Base-by-base conservation (phyloP, 2,888 invertebrate genomes). In the Acleris cristana region DNA sequence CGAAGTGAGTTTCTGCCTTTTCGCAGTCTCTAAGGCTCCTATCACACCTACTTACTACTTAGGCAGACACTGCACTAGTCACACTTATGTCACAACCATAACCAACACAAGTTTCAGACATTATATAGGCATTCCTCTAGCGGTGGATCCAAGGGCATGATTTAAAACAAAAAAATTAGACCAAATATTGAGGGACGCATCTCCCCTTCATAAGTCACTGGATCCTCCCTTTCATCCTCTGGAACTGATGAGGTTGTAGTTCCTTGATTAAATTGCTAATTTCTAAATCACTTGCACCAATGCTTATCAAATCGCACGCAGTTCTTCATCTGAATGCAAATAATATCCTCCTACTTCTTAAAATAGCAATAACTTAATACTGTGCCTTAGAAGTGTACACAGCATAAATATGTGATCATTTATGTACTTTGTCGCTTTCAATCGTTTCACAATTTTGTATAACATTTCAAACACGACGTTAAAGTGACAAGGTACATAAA, bases 231-330 rank as follows among this genome's bases (percentile, higher is more conserved):
- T 48, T 8, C 48, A 48, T 48, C 48, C 16, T 48, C 18, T n/a
- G 10, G 40, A 40, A 40, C 14, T 40, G 40, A 40, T 14, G 14
- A 14, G 40, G 40, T 14, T 14, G 34, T 14, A 12, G 14, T 40
- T 40, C 12, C 34, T 34, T 12, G n/a, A 26, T 26, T n/a, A 48
- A 18, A 12, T 51, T 51, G 49, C 10, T 10, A 10, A 23, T 7
- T 51, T 49, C 18, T 45, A 26, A 26, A 60, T 55, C 55, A 52
- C 21, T 48, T 34, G 45, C 64, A 64, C 64, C 53, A 53, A 53
- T n/a, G 65, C 65, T 58, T 19, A 48, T 49, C 53, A 21, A 10
- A 58, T 30, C 48, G 59, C 60, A 65, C 60, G 60, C 60, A 51
- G 16, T 54, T 34, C 44, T 60, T 55, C 60, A 60, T 49, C 26